Evolutionary conservation across 1,140 invertebrate species (phyloP), one percentile per base, ranked within the genome.

Genomic region (Hylyphantes graminicola): DNA sequence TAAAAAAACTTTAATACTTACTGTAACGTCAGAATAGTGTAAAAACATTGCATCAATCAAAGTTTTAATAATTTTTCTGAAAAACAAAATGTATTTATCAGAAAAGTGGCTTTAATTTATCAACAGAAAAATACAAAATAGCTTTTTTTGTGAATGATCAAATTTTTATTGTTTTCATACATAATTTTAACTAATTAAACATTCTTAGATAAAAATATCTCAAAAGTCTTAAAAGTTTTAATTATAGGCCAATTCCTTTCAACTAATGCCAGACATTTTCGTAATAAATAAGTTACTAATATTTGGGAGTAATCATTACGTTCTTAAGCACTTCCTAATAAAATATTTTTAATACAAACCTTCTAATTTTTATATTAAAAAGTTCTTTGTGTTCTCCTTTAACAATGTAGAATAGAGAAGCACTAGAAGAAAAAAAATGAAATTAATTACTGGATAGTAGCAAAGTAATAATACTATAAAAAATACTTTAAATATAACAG

Each of bases 361-460:
- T 92, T 88, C 95, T 96, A 64, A 96, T 91, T 87, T 92, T 88
- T 61, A 92, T 63, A 91, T 92, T 85, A 90, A 90, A 93, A 90
- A 86, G 91, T 89, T 88, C 91, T 86, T 93, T 94, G 88, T 95
- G 94, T 87, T 94, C 94, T 19, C 93, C 94, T 91, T 97, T 97
- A 0, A 97, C 94, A 87, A 98, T 97, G 88, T 97, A 97, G 90
- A 97, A 97, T 63, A 97, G 89, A n/a, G 95, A 96, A 5, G 96
- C 96, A 91, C 96, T 97, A 89, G 50, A 90, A 92, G 88, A 86
- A 50, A 67, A 65, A 35, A 1, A 35, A 5, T 35, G 35, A 35
- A 35, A 35, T 35, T 35, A 35, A 35, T 35, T 35, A 35, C 35
- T 35, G 35, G 35, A 35, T 35, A 1, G 5, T 35, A 35, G 35